These are phyloP conservation scores for Sitodiplosis mosellana DNA, from an alignment of 1,140 invertebrate genomes.

Conservation along the genomic window DNA sequence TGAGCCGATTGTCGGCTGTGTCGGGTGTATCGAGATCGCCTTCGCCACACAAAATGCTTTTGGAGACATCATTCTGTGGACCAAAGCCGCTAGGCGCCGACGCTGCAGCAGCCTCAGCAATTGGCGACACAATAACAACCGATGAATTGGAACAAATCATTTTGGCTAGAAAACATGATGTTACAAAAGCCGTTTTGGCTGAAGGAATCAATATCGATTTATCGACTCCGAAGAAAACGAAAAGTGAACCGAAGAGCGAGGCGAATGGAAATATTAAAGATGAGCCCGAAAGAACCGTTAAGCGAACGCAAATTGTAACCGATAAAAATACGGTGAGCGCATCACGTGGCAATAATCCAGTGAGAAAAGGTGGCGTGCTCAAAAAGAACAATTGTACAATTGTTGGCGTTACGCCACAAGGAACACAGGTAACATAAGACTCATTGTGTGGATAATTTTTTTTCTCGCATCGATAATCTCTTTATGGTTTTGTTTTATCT, in stretches of 20 bases:
- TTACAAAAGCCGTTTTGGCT: slow-evolving; percentile 32
- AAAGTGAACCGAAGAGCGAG: slow-evolving; percentile 8
- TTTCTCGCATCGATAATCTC: too few relatives aligned
- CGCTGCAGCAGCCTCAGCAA: slow-evolving; percentile 16
- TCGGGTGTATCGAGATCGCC: slow-evolving; percentile 54
- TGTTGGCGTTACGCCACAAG: slow-evolving; percentile 21
- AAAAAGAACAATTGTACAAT: slow-evolving; percentile 15
- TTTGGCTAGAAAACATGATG: slow-evolving; percentile 34
- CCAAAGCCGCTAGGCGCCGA: slow-evolving; percentile 41
- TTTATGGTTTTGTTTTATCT: too few relatives aligned
- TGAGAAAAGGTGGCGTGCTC: neutral
- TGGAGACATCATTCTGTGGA: slow-evolving; percentile 78
- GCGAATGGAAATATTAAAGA: slow-evolving; percentile 12
- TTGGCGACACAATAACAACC: slow-evolving; percentile 15
- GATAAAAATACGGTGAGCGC: slow-evolving; percentile 2
- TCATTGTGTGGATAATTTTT: too few relatives aligned
- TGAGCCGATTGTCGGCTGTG: slow-evolving; percentile 46
- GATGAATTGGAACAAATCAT: slow-evolving; percentile 44
- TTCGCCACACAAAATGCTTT: slow-evolving; percentile 69
- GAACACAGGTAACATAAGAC: slow-evolving; percentile 9
- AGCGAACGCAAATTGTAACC: slow-evolving; percentile 3
- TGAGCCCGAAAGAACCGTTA: slow-evolving; percentile 6
- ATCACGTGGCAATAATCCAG: slow-evolving; percentile 3
- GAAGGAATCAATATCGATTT: slow-evolving; percentile 28
- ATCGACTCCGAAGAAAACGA: slow-evolving; percentile 11